Conservation (phyloP, 1,140 invertebrate species). For the Aphelinus certus region DNA sequence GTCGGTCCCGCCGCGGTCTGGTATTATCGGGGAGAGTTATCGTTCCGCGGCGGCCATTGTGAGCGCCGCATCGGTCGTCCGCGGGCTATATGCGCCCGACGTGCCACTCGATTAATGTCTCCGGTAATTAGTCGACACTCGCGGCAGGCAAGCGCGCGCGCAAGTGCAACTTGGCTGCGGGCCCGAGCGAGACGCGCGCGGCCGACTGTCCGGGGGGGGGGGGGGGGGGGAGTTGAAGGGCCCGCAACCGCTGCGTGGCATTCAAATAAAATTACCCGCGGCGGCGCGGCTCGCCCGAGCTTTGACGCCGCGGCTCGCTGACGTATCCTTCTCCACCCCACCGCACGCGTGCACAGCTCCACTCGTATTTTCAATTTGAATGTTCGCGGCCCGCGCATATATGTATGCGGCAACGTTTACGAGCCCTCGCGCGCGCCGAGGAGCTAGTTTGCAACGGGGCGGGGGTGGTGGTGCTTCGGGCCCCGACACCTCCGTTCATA, state of each 20-base stretch:
- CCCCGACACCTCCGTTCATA: too few species aligned
- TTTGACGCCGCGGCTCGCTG: too few species aligned
- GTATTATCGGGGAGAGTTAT: slow-evolving; percentile 62
- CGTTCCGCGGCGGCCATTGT: slow-evolving; percentile 52
- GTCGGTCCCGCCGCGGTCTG: slow-evolving; percentile 52
- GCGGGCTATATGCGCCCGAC: slow-evolving; percentile 38
- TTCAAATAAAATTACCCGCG: neutral
- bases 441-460: too few species aligned
- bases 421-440: too few species aligned
- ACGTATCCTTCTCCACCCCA: too few species aligned
- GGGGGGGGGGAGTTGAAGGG: neutral
- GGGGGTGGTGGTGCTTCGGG: too few species aligned
- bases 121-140: slow-evolving; percentile 47
- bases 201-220: neutral
- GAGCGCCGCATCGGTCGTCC: slow-evolving; percentile 2
- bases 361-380: too few species aligned
- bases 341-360: too few species aligned
- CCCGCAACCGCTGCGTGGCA: neutral
- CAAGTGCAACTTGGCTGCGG: neutral
- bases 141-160: neutral
- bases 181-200: too few species aligned
- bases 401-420: too few species aligned
- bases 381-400: too few species aligned
- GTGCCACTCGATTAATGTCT: slow-evolving; percentile 53
- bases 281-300: too few species aligned